A percentile compares a stretch with the other conserved stretches of the same genome.
Evolutionary conservation across 2,888 invertebrate genomes (phyloP).

Genomic region (Scaptodrosophila latifasciaeformis): DNA sequence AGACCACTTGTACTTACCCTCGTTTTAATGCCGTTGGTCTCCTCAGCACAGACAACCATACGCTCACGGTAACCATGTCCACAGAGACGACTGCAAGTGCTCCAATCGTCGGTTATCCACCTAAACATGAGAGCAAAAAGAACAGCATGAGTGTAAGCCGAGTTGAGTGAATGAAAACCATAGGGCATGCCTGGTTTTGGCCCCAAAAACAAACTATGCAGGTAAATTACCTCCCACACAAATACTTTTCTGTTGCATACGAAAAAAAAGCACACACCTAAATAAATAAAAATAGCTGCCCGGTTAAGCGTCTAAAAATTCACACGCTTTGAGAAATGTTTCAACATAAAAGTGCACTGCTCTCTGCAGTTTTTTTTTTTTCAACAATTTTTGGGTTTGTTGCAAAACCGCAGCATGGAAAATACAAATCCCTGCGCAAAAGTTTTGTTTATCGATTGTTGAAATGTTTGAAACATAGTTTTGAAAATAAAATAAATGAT

Average conservation of each 20-base stretch:
- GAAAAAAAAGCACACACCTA: constrained; percentile 1
- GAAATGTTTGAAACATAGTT: too few species aligned
- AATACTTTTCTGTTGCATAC: too few species aligned
- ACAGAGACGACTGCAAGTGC: constrained; percentile 88
- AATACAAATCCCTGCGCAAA: too few species aligned
- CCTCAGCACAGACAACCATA: constrained; percentile 88
- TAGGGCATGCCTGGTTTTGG: neutral
- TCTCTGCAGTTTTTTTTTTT: too few species aligned
- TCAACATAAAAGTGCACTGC: constrained; percentile 37
- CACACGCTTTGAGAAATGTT: constrained; percentile 35
- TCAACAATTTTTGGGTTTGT: too few species aligned
- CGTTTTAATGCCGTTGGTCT: constrained; percentile 86
- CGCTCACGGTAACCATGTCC: constrained; percentile 89
- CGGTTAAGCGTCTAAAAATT: constrained; percentile 4
- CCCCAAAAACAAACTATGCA: too few species aligned
- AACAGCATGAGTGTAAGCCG: too few species aligned
- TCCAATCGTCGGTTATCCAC: constrained; percentile 94
- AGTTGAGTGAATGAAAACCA: too few species aligned
- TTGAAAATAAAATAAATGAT: too few species aligned
- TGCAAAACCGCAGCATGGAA: too few species aligned
- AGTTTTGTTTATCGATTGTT: too few species aligned
- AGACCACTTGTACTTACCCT: constrained; percentile 77
- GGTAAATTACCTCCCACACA: neutral
- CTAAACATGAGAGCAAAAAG: too few species aligned
- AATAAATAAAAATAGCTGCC: constrained; percentile 9